Base-by-base conservation (phyloP, 2,797 vertebrate species). In the Cuniculus paca region DNA sequence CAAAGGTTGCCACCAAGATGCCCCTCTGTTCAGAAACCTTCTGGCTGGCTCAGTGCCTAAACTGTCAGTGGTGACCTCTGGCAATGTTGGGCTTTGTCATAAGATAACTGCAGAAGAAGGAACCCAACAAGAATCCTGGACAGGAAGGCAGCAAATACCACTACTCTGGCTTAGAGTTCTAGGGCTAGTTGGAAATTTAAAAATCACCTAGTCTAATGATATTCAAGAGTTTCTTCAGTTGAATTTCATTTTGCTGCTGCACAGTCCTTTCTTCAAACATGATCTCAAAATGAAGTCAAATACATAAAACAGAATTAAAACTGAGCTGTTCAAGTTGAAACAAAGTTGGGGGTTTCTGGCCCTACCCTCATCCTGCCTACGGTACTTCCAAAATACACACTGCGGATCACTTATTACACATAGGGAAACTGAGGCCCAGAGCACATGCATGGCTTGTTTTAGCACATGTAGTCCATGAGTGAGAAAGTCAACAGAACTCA, bases 271-370 rank as follows among this genome's bases (percentile, higher is more conserved):
- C 39, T 77, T 72, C 75, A 82, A 65, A 94, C 48, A 78, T 60
- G 14, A 65, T 68, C 42, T 83, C 50, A 42, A 14, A 16, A 50
- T 42, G 63, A 87, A 45, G 34, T 58, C 50, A 28, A 82, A 83
- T 61, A 36, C 31, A 61, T 31, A 83, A 60, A 93, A 81, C 8
- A 77, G 83, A 91, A 65, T 74, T 92, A 82, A 95, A 92, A 88
- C 28, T 68, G 56, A 88, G 52, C 3, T 28, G 11, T 11, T 95
- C 36, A 22, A 34, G 12, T n/a, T 90, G 70, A 92, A 92, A 87
- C n/a, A n/a, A 4, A 31, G 56, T 11, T 60, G 10, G 36, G 9
- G 17, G 61, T 28, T 45, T 14, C 31, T 22, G 34, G 26, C 28
- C 39, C 34, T 42, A 9, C 26, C 36, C 56, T 22, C 11, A 19